phyloP scores from a whole-genome alignment of 2,888 invertebrate species.

The Eugnorisma glareosa region DNA sequence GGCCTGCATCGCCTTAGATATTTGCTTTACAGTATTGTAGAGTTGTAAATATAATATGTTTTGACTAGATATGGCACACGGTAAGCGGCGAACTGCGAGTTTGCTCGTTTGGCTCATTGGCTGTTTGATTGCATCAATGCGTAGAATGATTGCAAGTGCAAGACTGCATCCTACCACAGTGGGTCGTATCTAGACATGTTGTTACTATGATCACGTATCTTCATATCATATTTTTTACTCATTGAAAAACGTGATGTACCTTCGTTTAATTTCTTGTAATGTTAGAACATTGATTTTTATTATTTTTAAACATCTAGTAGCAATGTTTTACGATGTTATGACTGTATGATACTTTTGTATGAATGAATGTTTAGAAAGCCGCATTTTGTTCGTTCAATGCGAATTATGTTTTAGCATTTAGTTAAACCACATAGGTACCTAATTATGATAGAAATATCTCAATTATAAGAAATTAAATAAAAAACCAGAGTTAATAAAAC shows the following conservation, averaged over 20 bases:
- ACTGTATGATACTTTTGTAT: constrained; percentile 27
- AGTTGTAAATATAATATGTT: constrained; percentile 22
- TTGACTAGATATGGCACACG: constrained; percentile 12
- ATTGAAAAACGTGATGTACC: constrained; percentile 14
- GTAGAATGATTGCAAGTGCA: neutral
- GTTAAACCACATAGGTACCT: constrained; percentile 49
- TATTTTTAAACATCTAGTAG: neutral
- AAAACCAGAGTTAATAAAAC: constrained; percentile 74
- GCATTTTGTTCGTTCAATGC: constrained; percentile 40
- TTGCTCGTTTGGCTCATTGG: constrained; percentile 26
- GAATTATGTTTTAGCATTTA: constrained; percentile 44
- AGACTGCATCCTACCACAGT: constrained; percentile 1
- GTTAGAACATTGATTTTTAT: constrained; percentile 17
- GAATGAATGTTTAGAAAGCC: constrained; percentile 11
- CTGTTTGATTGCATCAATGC: constrained; percentile 28
- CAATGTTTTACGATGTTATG: constrained; percentile 30
- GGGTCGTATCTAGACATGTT: constrained; percentile 5
- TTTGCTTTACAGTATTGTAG: constrained; percentile 31
- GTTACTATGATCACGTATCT: neutral
- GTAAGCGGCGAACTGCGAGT: neutral
- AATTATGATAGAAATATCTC: constrained; percentile 37
- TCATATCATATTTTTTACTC: constrained; percentile 20
- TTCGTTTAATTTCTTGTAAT: constrained; percentile 23
- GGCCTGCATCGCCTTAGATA: constrained; percentile 60
- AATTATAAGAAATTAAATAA: constrained; percentile 57